A percentile compares a stretch with the other conserved stretches of the same genome.
Evolutionary conservation across 2,797 vertebrate species (phyloP).

Genomic region (Nyctalus aviator): DNA sequence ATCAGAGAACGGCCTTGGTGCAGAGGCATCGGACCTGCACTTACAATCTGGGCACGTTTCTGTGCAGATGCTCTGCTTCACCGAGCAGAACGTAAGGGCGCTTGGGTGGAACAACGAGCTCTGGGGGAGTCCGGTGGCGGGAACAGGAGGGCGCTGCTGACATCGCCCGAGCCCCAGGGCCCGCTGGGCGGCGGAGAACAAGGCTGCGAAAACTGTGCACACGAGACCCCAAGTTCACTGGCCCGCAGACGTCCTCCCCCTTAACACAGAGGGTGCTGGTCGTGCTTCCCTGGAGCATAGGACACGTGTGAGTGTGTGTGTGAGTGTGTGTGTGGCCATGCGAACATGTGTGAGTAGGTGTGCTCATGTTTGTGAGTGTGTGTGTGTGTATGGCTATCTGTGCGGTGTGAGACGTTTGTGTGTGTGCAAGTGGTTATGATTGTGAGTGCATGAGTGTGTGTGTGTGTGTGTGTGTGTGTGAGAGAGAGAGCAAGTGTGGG

Average conservation of each 20-base stretch:
- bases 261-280: background rate
- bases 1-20: background rate
- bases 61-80: background rate
- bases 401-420: background rate
- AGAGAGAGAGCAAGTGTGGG: background rate
- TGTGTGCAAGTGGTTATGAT: background rate
- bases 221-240: background rate
- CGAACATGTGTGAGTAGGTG: background rate
- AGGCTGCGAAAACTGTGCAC: background rate
- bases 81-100: background rate
- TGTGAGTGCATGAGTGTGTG: background rate
- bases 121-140: background rate
- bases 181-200: background rate
- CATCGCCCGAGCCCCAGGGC: background rate
- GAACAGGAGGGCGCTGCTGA: background rate
- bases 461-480: background rate
- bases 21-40: background rate
- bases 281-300: background rate
- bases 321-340: background rate
- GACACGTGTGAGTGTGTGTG: background rate
- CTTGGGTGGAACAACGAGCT: background rate
- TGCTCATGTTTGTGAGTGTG: too few relatives aligned
- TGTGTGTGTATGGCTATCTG: too few relatives aligned
- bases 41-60: background rate
- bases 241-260: background rate